phyloP scores from a whole-genome alignment of 2,113 vertebrate species.

The Urocolius indicus region DNA sequence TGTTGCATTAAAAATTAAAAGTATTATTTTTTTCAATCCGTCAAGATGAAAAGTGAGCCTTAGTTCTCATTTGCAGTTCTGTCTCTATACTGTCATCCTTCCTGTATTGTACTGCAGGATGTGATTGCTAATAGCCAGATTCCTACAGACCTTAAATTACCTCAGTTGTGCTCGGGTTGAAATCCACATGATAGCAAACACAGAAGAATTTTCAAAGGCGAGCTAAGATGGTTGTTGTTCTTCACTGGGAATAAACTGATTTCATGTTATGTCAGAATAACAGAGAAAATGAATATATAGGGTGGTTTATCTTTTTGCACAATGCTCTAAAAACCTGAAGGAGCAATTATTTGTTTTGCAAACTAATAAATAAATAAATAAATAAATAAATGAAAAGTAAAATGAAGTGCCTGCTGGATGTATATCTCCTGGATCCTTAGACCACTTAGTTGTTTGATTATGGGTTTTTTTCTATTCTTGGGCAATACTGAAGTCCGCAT shows the following conservation, averaged over 20 bases:
- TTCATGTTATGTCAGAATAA: slow-evolving; percentile 66
- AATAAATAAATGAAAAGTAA: not conserved
- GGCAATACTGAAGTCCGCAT: not conserved
- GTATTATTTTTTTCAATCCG: slow-evolving; percentile 74
- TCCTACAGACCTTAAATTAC: slow-evolving; percentile 60
- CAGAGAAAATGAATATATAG: slow-evolving; percentile 46
- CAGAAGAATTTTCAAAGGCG: slow-evolving; percentile 61
- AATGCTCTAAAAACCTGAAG: slow-evolving; percentile 43
- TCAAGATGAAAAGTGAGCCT: slow-evolving; percentile 74
- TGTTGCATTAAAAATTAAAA: slow-evolving; percentile 81
- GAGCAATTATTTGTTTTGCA: slow-evolving; percentile 13
- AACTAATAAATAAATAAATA: not conserved
- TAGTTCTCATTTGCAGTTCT: slow-evolving; percentile 31
- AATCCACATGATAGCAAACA: slow-evolving; percentile 53
- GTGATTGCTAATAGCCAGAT: slow-evolving; percentile 26
- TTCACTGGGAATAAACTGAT: slow-evolving; percentile 53
- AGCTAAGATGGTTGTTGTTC: not conserved
- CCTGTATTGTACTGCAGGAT: slow-evolving; percentile 21
- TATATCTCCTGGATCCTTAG: not conserved
- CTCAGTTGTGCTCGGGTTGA: slow-evolving; percentile 33
- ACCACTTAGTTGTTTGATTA: not conserved
- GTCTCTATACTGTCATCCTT: slow-evolving; percentile 38
- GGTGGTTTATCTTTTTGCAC: slow-evolving; percentile 32
- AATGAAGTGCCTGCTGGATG: not conserved
- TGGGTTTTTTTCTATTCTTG: not conserved